Conservation (phyloP, 2,888 invertebrate species). For the Elegia similella region DNA sequence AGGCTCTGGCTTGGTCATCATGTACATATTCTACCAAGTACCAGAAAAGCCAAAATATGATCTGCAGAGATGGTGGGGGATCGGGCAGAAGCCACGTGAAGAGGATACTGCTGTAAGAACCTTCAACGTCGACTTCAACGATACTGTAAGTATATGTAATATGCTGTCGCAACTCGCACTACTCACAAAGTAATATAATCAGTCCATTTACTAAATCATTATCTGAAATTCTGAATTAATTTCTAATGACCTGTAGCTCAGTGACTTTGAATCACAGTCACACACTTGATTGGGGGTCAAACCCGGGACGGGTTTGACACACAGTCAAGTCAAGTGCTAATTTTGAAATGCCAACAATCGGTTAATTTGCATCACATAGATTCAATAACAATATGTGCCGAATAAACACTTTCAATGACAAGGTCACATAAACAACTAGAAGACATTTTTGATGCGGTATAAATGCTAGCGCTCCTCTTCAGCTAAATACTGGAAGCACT, state of each 20-base stretch:
- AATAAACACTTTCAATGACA: neutral
- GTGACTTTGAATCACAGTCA: too few species aligned
- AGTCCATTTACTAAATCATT: too few species aligned
- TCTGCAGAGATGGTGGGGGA: conserved; percentile 67
- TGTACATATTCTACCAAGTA: conserved; percentile 35
- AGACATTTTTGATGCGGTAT: too few species aligned
- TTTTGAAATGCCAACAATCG: neutral
- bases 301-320: too few species aligned
- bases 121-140: conserved; percentile 64
- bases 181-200: too few species aligned
- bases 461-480: too few species aligned
- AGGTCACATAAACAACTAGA: neutral
- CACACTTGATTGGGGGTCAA: too few species aligned
- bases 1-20: conserved; percentile 37
- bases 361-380: neutral
- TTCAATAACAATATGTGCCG: neutral
- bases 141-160: conserved; percentile 59
- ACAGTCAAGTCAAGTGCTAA: too few species aligned
- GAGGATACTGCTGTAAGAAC: conserved; percentile 55
- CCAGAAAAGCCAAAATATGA: conserved; percentile 55
- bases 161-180: too few species aligned
- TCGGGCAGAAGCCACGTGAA: conserved; percentile 37
- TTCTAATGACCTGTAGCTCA: too few species aligned
- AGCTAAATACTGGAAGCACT: too few species aligned
- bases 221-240: too few species aligned